Base-by-base conservation (phyloP, 2,113 vertebrate species). In the Nestor notabilis region DNA sequence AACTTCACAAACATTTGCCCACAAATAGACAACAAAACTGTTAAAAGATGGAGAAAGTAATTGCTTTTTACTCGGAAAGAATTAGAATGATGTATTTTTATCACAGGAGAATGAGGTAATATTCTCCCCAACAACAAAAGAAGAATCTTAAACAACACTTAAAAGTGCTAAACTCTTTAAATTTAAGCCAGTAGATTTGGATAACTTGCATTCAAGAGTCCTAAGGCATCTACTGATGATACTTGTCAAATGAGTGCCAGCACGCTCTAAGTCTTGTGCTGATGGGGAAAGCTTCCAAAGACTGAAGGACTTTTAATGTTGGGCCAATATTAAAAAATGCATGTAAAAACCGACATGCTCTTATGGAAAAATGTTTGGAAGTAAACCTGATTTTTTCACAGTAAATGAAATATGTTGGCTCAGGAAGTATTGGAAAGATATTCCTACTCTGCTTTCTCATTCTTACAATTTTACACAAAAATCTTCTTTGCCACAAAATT, bases 101-200 rank as follows among this genome's bases (percentile, higher is more conserved):
- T 78, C 50, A 87, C 6, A 94, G 35, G 43, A 89, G 52, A 94
- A 93, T 96, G 92, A 95, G 46, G 35, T 66, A 89, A 71, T 66
- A 52, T 50, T 87, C 94, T 94, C 81, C 64, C 29, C 23, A 69
- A 25, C 55, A 80, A 81, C 31, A 93, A 43, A 66, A 92, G 47
- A 87, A 81, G 24, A 89, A 95, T 13, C 13, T 71, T 71, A 61
- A 91, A 63, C 44, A 94, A 86, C 21, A 71, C 75, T 79, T 50
- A 64, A 37, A 15, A 78, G 13, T 7, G n/a, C 55, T 91, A 29
- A 93, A 84, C 25, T 63, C 15, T 46, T 53, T 49, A 72, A 79
- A 86, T 49, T 80, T 83, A 71, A 87, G 93, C 81, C 87, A 97
- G 50, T 37, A 87, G 47, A 55, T 43, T 21, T 77, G 69, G 39